Evolutionary conservation across 2,888 invertebrate species (phyloP), one percentile per base, ranked within the genome.

Genomic region (Entomobrya proxima): DNA sequence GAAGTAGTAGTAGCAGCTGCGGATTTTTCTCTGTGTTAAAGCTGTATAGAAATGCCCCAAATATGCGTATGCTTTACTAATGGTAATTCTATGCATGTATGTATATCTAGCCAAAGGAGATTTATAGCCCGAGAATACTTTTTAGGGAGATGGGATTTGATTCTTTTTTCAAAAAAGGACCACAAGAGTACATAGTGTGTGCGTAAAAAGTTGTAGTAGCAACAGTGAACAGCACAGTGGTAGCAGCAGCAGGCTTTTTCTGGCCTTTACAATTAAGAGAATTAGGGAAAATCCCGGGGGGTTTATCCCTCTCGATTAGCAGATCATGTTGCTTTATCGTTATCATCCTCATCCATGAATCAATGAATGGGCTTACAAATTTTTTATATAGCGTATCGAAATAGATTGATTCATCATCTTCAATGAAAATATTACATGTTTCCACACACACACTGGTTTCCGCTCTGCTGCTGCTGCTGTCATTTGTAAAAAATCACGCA

Each of bases 231-330:
- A 86, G 80, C 83, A 87, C 7, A 24, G 61, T 7, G 9, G 61
- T 27, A 5, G 55, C 30, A 30, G 24, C 15, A 40, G 37, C 21
- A 21, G 21, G 4, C 35, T 40, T 64, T 64, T 67, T 67, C 40
- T 67, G 78, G 84, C 84, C 84, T 77, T 77, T 32, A 90, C 90
- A 90, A 90, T 90, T 89, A 90, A 88, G 90, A 89, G 89, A 90
- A 90, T 90, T 89, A 90, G 88, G 81, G 27, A 78, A 88, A 89
- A 86, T 88, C 88, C 88, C 88, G 18, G 74, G 88, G 89, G 89
- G 88, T 88, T 89, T 90, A 89, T 88, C 89, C 89, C 89, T 88
- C 90, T 88, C 90, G 89, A 89, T 89, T 89, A 90, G 86, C 87
- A 89, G 90, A 90, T 90, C 90, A 89, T 90, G 89, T 90, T 90